These are phyloP conservation scores for Spongilla lacustris DNA, from an alignment of 37 sponge, comb jelly and placozoan genomes.

Conservation along the genomic window DNA sequence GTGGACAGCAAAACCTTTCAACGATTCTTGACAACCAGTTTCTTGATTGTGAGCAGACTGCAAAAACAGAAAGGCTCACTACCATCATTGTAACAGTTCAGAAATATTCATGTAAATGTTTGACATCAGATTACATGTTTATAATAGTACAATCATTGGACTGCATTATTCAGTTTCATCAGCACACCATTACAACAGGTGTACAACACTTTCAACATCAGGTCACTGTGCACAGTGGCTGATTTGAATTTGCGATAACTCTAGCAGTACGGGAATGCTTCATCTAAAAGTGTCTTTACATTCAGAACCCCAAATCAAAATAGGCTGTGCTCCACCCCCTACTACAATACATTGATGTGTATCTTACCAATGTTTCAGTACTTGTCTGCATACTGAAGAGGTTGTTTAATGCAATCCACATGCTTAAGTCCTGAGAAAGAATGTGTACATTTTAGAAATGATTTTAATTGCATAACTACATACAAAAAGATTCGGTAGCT, in stretches of 20 bases:
- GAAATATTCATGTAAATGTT: too few species aligned
- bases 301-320: not conserved
- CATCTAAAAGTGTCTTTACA: too few species aligned
- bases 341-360: not conserved
- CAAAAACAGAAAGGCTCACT: not conserved
- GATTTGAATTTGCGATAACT: too few species aligned
- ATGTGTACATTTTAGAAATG: too few species aligned
- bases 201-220: too few species aligned
- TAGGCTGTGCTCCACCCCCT: not conserved
- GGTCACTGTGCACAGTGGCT: too few species aligned
- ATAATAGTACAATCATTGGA: too few species aligned
- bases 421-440: slow-evolving; percentile 81
- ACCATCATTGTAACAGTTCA: not conserved
- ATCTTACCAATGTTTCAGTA: slow-evolving; percentile 36
- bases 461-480: not conserved
- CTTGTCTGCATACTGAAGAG: slow-evolving; percentile 68
- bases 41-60: not conserved
- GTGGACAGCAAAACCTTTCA: not conserved
- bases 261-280: too few species aligned
- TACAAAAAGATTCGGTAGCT: too few species aligned
- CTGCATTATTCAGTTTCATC: too few species aligned
- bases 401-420: slow-evolving; percentile 83
- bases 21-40: not conserved
- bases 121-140: too few species aligned
- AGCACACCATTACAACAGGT: too few species aligned